A percentile compares a stretch with the other conserved stretches of the same genome.
phyloP scores from a whole-genome alignment of 2,888 invertebrate species.

The Merodon equestris region DNA sequence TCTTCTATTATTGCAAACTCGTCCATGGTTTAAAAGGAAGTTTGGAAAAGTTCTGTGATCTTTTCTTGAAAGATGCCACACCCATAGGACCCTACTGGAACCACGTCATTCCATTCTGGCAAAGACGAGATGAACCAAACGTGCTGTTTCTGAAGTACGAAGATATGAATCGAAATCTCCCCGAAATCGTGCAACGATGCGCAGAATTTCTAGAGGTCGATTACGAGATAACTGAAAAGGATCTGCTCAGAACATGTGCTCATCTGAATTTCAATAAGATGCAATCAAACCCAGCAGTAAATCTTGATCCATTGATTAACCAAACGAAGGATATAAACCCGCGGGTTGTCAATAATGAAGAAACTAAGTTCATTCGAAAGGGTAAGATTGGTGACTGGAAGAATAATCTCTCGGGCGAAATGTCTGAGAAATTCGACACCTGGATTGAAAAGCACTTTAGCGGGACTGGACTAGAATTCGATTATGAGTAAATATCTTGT shows the following conservation, averaged over 20 bases:
- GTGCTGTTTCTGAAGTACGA: conserved; percentile 90
- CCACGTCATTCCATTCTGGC: conserved; percentile 86
- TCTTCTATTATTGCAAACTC: conserved; percentile 89
- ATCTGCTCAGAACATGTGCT: conserved; percentile 84
- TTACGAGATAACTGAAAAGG: conserved; percentile 83
- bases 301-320: conserved; percentile 83
- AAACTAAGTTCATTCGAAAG: conserved; percentile 85
- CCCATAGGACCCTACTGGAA: conserved; percentile 84
- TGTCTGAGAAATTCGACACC: conserved; percentile 85
- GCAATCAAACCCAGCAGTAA: conserved; percentile 89
- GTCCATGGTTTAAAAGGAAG: conserved; percentile 83
- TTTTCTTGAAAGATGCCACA: conserved; percentile 85
- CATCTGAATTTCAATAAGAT: conserved; percentile 90
- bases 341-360: not conserved
- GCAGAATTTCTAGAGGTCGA: conserved; percentile 81
- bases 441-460: conserved; percentile 84
- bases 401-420: conserved; percentile 86
- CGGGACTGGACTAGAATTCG: conserved; percentile 83
- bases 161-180: conserved; percentile 88
- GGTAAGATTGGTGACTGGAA: conserved; percentile 89
- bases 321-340: conserved; percentile 52
- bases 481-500: conserved; percentile 76
- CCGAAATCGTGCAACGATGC: conserved; percentile 83
- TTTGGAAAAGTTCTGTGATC: conserved; percentile 87
- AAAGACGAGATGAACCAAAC: conserved; percentile 84